These are phyloP conservation scores for Andrena trimmerana DNA, from an alignment of 2,888 invertebrate genomes.

Conservation along the genomic window DNA sequence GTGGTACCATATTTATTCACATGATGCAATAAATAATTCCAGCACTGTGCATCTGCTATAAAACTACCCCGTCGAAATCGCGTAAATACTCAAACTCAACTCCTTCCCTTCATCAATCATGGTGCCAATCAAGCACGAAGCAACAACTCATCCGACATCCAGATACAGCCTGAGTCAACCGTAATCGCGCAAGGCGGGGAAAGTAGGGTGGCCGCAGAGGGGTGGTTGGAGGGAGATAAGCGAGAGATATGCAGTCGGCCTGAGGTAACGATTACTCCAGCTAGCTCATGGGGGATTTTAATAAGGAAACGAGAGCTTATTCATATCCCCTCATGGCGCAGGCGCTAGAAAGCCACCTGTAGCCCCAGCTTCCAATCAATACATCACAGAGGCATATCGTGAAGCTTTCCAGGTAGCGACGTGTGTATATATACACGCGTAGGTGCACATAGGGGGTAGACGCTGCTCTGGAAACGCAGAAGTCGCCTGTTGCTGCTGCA, in stretches of 20 bases:
- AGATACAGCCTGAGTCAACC: background rate
- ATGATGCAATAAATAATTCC: no score
- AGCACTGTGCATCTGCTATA: no score
- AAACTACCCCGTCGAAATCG: no score
- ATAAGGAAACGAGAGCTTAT: slow-evolving; percentile 80
- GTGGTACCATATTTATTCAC: no score
- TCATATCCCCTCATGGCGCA: slow-evolving; percentile 79
- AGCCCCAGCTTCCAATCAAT: slow-evolving; percentile 84
- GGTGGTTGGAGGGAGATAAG: background rate
- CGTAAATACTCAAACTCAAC: no score
- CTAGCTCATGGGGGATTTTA: slow-evolving; percentile 78
- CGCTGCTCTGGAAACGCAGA: slow-evolving; percentile 51
- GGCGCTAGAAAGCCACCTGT: slow-evolving; percentile 83
- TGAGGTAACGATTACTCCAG: slow-evolving; percentile 67
- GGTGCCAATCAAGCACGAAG: background rate
- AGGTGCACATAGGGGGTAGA: slow-evolving; percentile 22
- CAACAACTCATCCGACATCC: background rate
- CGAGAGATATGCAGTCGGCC: slow-evolving; percentile 30
- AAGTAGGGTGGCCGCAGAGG: background rate
- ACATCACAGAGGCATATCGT: slow-evolving; percentile 79
- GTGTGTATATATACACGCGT: slow-evolving; percentile 39
- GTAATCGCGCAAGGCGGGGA: background rate
- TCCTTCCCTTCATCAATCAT: no score
- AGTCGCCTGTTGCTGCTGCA: slow-evolving; percentile 73
- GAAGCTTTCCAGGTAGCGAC: slow-evolving; percentile 70